Percentiles rank a stretch among this genome's conserved stretches.
Conservation (phyloP, 2,888 invertebrate species). For the Perizoma affinitatum region DNA sequence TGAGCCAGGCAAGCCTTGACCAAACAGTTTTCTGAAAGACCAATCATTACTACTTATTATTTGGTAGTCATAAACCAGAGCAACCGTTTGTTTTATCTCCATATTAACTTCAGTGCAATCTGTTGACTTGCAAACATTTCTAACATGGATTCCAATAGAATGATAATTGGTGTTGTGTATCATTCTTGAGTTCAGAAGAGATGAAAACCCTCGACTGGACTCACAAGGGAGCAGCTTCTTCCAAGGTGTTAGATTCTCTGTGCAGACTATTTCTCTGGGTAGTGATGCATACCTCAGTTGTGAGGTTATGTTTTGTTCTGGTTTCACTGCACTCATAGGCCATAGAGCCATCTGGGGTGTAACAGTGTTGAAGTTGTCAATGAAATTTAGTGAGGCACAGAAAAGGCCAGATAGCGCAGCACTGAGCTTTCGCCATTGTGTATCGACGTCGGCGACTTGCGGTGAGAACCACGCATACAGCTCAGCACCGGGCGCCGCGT, state of each 20-base stretch:
- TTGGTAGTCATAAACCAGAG: constrained; percentile 93
- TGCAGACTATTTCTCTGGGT: constrained; percentile 98
- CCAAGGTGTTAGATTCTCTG: constrained; percentile 99
- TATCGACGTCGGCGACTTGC: constrained; percentile 87
- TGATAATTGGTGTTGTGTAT: constrained; percentile 97
- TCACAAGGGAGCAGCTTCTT: constrained; percentile 98
- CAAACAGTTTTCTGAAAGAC: constrained; percentile 94
- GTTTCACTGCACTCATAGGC: constrained; percentile 86
- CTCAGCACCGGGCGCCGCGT: constrained; percentile 97
- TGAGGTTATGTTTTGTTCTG: constrained; percentile 78
- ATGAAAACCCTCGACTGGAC: constrained; percentile 93
- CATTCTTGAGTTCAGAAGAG: constrained; percentile 94
- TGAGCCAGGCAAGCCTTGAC: constrained; percentile 90
- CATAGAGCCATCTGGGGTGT: constrained; percentile 92
- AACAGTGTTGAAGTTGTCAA: constrained; percentile 92
- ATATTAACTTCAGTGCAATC: constrained; percentile 86
- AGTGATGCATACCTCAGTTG: constrained; percentile 93
- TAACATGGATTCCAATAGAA: constrained; percentile 93
- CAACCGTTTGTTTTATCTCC: constrained; percentile 93
- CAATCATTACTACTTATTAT: constrained; percentile 89
- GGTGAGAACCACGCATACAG: constrained; percentile 96
- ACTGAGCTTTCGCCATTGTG: constrained; percentile 94
- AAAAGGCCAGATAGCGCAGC: constrained; percentile 97
- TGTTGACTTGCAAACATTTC: constrained; percentile 88
- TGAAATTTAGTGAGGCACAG: constrained; percentile 98